Evolutionary conservation across 2,113 vertebrate species (phyloP).

Genomic region (Otis tarda): DNA sequence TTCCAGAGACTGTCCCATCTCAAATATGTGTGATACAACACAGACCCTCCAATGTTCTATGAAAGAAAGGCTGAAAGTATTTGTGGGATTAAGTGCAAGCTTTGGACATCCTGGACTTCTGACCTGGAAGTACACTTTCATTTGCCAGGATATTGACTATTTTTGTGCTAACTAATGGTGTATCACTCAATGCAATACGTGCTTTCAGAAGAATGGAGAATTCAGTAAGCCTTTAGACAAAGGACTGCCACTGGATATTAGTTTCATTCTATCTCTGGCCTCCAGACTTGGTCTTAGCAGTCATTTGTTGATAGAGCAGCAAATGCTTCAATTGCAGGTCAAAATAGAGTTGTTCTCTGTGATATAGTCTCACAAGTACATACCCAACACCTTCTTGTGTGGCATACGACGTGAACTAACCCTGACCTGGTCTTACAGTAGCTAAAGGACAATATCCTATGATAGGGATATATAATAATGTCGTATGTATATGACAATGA

Average conservation of each 20-base stretch:
- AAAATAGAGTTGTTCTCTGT: not conserved
- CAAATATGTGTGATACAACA: accelerated
- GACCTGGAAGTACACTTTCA: not conserved
- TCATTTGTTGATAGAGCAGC: not conserved
- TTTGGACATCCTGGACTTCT: not conserved
- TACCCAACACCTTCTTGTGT: not conserved
- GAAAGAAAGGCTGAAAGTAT: not conserved
- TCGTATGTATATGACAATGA: not conserved
- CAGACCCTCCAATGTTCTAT: not conserved
- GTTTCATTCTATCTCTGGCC: not conserved
- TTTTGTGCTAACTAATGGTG: not conserved
- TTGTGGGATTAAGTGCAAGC: not conserved
- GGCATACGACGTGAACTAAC: accelerated
- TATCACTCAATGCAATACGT: not conserved
- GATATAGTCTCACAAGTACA: not conserved
- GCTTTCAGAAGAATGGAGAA: not conserved
- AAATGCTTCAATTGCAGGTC: not conserved
- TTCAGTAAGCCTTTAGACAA: not conserved
- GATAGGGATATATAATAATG: not conserved
- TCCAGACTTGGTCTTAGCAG: not conserved
- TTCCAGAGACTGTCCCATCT: not conserved
- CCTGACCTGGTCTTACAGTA: not conserved
- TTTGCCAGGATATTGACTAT: not conserved
- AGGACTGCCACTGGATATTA: not conserved
- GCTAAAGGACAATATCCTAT: not conserved